Conservation (phyloP, 2,113 vertebrate genomes). For the Ammodytes marinus region DNA sequence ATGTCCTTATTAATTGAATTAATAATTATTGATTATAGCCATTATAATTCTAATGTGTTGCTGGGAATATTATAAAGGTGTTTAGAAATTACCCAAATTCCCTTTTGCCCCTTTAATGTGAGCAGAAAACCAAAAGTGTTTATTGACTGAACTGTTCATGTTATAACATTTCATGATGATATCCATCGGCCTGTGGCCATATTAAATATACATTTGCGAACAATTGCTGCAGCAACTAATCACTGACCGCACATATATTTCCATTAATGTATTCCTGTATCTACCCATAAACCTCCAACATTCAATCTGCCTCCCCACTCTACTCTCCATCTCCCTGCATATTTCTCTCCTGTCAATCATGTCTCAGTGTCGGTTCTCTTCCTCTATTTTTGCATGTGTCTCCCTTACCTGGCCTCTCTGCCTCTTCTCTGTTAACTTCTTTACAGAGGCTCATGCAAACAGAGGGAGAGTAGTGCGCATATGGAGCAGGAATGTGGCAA, state of each 20-base stretch:
- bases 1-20: no score
- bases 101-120: neutral
- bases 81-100: no score
- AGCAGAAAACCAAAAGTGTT: conserved; percentile 17
- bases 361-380: conserved; percentile 41
- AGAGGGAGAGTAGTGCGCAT: conserved; percentile 20
- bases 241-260: conserved; percentile 48
- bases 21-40: no score
- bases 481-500: conserved; percentile 24
- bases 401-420: conserved; percentile 29
- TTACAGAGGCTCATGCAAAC: conserved; percentile 15
- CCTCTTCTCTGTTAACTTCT: conserved; percentile 3
- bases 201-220: conserved; percentile 58
- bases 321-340: conserved; percentile 25
- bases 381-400: conserved; percentile 29
- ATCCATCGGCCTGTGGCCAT: conserved; percentile 27
- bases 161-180: conserved; percentile 24
- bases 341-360: conserved; percentile 53
- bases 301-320: conserved; percentile 13
- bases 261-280: conserved; percentile 19
- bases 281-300: conserved; percentile 30
- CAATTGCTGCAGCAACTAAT: conserved; percentile 31
- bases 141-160: conserved; percentile 35
- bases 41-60: no score
- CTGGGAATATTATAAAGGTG: no score